Base-by-base conservation (phyloP, 2,888 invertebrate genomes). In the Conchocele bisecta region DNA sequence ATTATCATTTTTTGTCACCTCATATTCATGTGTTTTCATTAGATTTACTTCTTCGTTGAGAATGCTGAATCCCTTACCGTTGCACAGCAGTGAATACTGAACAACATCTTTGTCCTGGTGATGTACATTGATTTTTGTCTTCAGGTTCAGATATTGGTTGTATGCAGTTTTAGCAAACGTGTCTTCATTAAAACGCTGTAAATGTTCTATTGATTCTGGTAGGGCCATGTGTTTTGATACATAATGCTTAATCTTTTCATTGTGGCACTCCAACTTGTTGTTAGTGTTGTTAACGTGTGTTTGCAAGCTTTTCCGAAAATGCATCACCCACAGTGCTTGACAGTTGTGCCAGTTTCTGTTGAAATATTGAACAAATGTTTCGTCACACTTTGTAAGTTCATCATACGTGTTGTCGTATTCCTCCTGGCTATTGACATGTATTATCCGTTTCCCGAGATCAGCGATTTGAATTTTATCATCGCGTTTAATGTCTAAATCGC, bases 311-410 rank as follows among this genome's bases (percentile, higher is more conserved):
- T 31, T 20, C 29, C 51, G 31, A 26, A 15, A n/a, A n/a, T 51
- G 51, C 51, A 51, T 31, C 13, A 51, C 51, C 51, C 51, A 51
- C 6, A 51, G 33, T n/a, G 17, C 51, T 51, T 51, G 51, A 17
- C 51, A 51, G 3, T 31, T 31, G 22, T 51, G 51, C 51, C 31
- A 51, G 17, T 51, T 51, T 3, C 2, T 6, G n/a, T 51, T 33
- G 33, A 31, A 51, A 17, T 51, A 51, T n/a, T 51, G 20, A 3
- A 31, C 15, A 33, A 51, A 51, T 1, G 20, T 35, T 11, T 20
- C 9, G 22, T 17, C 35, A 11, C 7, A 3, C 9, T 3, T 33
- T 51, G 31, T 4, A 6, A 51, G n/a, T 6, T 29, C 35, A 7
- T 51, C 15, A 33, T 51, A 29, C 17, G 22, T 31, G 11, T 5